Evolutionary conservation across 1,140 invertebrate species (phyloP), one percentile per base, ranked within the genome.

Genomic region (Ostrea denselamellosa): DNA sequence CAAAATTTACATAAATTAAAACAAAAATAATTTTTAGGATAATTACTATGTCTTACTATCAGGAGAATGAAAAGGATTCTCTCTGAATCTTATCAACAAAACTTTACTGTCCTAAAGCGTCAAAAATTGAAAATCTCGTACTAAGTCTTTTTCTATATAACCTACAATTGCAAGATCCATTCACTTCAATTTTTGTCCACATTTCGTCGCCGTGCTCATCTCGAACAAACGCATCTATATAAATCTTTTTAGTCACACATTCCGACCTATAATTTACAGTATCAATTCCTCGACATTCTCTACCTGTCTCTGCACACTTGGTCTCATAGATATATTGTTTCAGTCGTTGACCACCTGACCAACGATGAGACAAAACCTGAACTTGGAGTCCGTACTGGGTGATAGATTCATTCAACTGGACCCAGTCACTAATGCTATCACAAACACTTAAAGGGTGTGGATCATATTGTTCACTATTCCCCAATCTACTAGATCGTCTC

Each of bases 141-240:
- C 44, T n/a, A 71, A 81, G 88, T 52, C 65, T 71, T 25, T 89
- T 89, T 77, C 88, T 52, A 54, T 84, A 85, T 51, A 89, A 25
- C 68, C 86, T 89, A 86, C 88, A 89, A 58, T 89, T 86, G 71
- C 87, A 88, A 34, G 85, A 86, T 8, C 87, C 87, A 56, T 88
- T 86, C 19, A 88, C 86, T 71, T 88, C 52, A 52, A 88, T 86
- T 54, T 86, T 83, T 53, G 85, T 71, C 88, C 88, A 86, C n/a
- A 77, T 86, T 34, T 88, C 87, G 51, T 88, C 87, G 0, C 87
- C 87, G 34, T 58, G 82, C 34, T 58, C 85, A n/a, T 58, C 83
- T 9, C 87, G 52, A 8, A 88, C 85, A 84, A 85, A 88, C 14
- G 87, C 87, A 68, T 88, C 85, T 1, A 85, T 77, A 44, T 83